These are phyloP conservation scores for Hemichromis elongatus DNA, from an alignment of 2,113 vertebrate genomes.

Conservation along the genomic window DNA sequence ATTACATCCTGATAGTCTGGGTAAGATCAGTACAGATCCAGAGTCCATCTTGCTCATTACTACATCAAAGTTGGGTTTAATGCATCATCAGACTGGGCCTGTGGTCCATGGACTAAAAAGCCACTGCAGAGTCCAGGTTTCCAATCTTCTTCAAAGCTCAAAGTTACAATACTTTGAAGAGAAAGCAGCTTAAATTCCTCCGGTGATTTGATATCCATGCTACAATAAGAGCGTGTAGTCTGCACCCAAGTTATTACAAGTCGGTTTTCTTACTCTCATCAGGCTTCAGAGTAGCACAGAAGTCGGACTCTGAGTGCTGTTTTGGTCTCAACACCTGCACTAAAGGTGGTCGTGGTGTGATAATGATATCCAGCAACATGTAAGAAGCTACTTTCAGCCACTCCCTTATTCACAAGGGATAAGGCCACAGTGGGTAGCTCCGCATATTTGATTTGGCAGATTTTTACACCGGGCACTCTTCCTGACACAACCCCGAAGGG, in stretches of 20 bases:
- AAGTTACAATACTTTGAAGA: background rate
- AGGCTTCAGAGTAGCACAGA: slow-evolving; percentile 2
- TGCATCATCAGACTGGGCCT: background rate
- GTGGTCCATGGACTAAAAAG: slow-evolving; percentile 11
- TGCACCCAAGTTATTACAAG: slow-evolving; percentile 3
- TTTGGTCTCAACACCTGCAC: slow-evolving; percentile 8
- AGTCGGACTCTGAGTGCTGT: slow-evolving; percentile 8
- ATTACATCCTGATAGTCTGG: slow-evolving; percentile 1
- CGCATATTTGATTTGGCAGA: background rate
- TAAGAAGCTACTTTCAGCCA: background rate
- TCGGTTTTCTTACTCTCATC: background rate
- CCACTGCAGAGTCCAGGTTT: background rate
- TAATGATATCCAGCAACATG: slow-evolving; percentile 18
- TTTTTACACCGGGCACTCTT: background rate
- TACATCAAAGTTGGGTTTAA: slow-evolving; percentile 23
- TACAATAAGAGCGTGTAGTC: slow-evolving; percentile 38
- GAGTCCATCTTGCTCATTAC: slow-evolving; percentile 18
- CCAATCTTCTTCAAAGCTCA: background rate
- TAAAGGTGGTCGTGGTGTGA: slow-evolving; percentile 17
- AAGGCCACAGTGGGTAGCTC: background rate
- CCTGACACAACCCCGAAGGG: background rate
- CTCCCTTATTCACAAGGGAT: background rate
- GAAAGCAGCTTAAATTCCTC: slow-evolving; percentile 1
- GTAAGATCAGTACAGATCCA: slow-evolving; percentile 2
- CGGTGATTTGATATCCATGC: slow-evolving; percentile 33